Conservation (phyloP, 2,113 vertebrate species). For the Melanerpes aurifrons region DNA sequence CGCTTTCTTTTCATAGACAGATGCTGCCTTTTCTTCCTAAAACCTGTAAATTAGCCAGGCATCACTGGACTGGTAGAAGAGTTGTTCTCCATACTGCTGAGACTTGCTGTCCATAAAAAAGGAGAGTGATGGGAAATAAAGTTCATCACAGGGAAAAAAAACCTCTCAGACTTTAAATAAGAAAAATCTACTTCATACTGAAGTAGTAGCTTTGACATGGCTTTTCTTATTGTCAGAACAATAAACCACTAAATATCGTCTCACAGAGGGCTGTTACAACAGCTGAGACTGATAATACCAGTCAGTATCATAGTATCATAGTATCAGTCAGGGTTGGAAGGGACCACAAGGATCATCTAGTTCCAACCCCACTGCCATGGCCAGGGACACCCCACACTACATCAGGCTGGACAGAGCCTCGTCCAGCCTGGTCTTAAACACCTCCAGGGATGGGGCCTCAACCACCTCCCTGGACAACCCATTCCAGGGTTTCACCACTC, state of each 20-base stretch:
- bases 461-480: too few species aligned
- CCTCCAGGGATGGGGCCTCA: too few species aligned
- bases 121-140: not conserved
- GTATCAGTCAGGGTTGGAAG: too few species aligned
- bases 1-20: not conserved
- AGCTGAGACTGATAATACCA: not conserved
- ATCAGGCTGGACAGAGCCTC: too few species aligned
- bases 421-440: too few species aligned
- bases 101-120: not conserved
- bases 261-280: not conserved
- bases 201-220: not conserved
- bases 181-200: not conserved
- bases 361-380: too few species aligned
- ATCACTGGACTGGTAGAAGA: not conserved
- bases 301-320: too few species aligned
- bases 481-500: too few species aligned
- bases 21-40: not conserved
- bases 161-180: not conserved
- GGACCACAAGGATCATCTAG: too few species aligned
- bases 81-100: not conserved
- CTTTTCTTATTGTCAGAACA: not conserved
- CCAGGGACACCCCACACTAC: too few species aligned
- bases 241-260: not conserved
- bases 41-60: not conserved
- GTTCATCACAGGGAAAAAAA: not conserved